Evolutionary conservation across 2,888 invertebrate genomes (phyloP).

Genomic region (Falcaria lacertinaria): DNA sequence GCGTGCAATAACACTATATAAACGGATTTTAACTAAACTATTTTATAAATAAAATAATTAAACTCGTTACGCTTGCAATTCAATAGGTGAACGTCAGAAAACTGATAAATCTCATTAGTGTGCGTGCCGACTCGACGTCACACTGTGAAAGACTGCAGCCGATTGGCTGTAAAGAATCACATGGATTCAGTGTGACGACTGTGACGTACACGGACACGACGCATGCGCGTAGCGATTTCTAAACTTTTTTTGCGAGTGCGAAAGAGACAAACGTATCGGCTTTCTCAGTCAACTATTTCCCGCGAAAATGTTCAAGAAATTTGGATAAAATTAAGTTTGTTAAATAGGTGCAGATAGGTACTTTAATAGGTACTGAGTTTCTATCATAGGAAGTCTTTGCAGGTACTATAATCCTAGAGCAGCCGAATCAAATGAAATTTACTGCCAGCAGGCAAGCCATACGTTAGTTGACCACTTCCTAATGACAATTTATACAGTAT

Average conservation of each 20-base stretch:
- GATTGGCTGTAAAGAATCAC: constrained; percentile 59
- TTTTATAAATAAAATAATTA: constrained; percentile 19
- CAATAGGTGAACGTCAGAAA: constrained; percentile 47
- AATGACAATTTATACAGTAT: too few relatives aligned
- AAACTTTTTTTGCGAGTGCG: constrained; percentile 49
- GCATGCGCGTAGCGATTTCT: constrained; percentile 56
- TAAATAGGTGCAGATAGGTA: too few relatives aligned
- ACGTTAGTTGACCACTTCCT: too few relatives aligned
- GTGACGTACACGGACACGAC: constrained; percentile 55
- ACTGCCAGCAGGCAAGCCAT: too few relatives aligned
- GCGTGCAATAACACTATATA: background rate
- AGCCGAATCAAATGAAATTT: too few relatives aligned
- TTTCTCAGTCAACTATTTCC: constrained; percentile 8
- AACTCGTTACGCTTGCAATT: constrained; percentile 30
- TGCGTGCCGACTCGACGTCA: constrained; percentile 44
- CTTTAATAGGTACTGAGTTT: too few relatives aligned
- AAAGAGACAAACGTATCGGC: constrained; percentile 25
- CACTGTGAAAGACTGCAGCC: constrained; percentile 44
- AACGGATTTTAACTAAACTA: background rate
- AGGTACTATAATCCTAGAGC: too few relatives aligned
- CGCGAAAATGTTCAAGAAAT: constrained; percentile 1
- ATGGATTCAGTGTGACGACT: constrained; percentile 28
- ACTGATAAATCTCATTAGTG: constrained; percentile 39
- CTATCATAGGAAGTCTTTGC: too few relatives aligned
- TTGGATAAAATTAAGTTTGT: too few relatives aligned